Conservation (phyloP, 2,888 invertebrate genomes). For the Micoletzkya japonica region DNA sequence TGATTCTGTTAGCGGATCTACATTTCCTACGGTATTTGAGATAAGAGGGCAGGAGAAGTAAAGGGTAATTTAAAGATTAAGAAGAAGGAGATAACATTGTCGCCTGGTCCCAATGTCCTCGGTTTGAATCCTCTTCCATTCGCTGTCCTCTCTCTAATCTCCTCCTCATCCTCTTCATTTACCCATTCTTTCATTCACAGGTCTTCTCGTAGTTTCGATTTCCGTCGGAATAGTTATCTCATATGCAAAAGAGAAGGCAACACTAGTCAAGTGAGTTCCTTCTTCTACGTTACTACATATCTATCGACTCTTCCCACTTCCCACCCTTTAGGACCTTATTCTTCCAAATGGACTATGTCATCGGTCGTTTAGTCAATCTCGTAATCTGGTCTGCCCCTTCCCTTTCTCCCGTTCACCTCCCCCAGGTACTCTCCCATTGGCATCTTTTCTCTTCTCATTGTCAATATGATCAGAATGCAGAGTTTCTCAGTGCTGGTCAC, state of each 20-base stretch:
- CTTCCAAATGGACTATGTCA: slow-evolving; percentile 7
- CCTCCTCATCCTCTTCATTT: background rate
- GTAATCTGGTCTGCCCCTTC: slow-evolving; percentile 4
- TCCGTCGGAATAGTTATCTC: slow-evolving; percentile 16
- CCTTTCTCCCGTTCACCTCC: background rate
- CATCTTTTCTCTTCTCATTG: slow-evolving; percentile 14
- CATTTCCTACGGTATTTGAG: too few relatives aligned
- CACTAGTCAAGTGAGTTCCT: background rate
- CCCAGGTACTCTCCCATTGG: slow-evolving; percentile 20
- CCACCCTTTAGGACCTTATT: background rate
- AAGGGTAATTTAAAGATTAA: too few relatives aligned
- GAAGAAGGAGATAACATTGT: too few relatives aligned
- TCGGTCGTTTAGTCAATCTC: slow-evolving; percentile 14
- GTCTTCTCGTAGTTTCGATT: slow-evolving; percentile 18
- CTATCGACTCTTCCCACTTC: background rate
- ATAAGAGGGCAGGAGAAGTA: too few relatives aligned
- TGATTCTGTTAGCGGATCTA: too few relatives aligned
- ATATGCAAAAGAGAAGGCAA: slow-evolving; percentile 13
- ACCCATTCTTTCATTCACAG: background rate
- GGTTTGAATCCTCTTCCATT: background rate
- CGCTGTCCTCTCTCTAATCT: background rate
- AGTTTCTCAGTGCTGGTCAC: background rate
- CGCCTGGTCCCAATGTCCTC: slow-evolving; percentile 12
- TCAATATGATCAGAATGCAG: background rate
- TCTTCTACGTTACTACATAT: too few relatives aligned